Evolutionary conservation across 2,113 vertebrate genomes (phyloP).

Genomic region (Scortum barcoo): DNA sequence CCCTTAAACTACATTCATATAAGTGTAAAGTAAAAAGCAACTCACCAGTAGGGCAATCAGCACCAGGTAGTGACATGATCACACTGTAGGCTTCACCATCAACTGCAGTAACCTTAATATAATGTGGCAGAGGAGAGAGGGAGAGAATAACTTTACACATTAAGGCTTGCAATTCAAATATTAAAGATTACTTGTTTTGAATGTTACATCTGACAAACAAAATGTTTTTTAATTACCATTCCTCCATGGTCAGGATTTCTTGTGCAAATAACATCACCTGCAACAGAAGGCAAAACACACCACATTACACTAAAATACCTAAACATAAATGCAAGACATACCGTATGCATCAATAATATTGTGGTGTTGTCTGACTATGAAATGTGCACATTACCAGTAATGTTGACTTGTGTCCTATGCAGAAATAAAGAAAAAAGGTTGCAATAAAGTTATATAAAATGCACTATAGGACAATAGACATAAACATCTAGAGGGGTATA

Average conservation of each 20-base stretch:
- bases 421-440: neutral
- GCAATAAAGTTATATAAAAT: neutral
- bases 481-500: neutral
- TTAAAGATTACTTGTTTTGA: neutral
- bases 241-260: neutral
- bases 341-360: neutral
- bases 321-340: neutral
- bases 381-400: slow-evolving; percentile 15
- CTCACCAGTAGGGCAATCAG: slow-evolving; percentile 6
- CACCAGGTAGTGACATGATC: neutral
- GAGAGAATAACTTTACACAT: neutral
- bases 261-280: neutral
- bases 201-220: neutral
- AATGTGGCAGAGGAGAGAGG: neutral
- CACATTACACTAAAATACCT: neutral
- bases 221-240: slow-evolving; percentile 3
- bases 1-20: neutral
- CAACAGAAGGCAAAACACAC: slow-evolving; percentile 9
- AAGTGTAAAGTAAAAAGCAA: neutral
- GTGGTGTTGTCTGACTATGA: neutral
- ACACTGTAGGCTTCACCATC: neutral
- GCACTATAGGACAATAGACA: neutral
- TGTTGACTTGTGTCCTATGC: neutral
- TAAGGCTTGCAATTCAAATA: neutral
- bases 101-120: slow-evolving; percentile 16